Evolutionary conservation across 2,888 invertebrate genomes (phyloP).

Genomic region (Hydropsyche betteni): DNA sequence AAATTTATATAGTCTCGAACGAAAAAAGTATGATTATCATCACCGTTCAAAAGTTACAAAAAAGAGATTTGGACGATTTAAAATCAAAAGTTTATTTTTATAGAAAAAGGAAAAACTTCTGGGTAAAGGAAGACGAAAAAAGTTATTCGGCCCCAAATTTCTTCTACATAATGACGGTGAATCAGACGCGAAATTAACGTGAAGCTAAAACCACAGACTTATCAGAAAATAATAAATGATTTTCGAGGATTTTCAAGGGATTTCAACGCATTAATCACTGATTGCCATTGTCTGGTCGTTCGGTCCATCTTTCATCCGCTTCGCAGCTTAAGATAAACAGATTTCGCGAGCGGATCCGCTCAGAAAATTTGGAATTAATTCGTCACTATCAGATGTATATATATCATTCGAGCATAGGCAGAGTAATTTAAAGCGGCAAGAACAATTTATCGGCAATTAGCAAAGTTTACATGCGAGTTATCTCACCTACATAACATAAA

Average conservation of each 20-base stretch:
- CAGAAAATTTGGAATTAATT: no score
- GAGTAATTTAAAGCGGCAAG: no score
- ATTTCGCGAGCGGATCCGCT: no score
- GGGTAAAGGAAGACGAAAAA: background rate
- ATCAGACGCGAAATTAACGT: slow-evolving; percentile 18
- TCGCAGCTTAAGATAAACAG: no score
- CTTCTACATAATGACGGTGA: slow-evolving; percentile 10
- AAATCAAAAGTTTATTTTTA: no score
- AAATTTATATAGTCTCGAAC: slow-evolving; percentile 7
- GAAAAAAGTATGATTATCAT: slow-evolving; percentile 6
- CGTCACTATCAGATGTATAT: no score
- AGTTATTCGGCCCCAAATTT: background rate
- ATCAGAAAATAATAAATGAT: slow-evolving; percentile 11
- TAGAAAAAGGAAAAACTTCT: background rate
- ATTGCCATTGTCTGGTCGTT: slow-evolving; percentile 15
- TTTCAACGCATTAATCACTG: slow-evolving; percentile 20
- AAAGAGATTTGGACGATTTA: background rate
- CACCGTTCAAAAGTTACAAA: slow-evolving; percentile 13
- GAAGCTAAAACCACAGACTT: slow-evolving; percentile 3
- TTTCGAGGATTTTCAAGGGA: slow-evolving; percentile 1
- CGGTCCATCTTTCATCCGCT: background rate
- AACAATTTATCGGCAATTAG: no score
- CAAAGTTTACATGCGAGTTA: no score
- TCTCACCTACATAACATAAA: no score
- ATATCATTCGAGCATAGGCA: no score